phyloP scores from a whole-genome alignment of 2,888 invertebrate species.

The Xestia ashworthii region DNA sequence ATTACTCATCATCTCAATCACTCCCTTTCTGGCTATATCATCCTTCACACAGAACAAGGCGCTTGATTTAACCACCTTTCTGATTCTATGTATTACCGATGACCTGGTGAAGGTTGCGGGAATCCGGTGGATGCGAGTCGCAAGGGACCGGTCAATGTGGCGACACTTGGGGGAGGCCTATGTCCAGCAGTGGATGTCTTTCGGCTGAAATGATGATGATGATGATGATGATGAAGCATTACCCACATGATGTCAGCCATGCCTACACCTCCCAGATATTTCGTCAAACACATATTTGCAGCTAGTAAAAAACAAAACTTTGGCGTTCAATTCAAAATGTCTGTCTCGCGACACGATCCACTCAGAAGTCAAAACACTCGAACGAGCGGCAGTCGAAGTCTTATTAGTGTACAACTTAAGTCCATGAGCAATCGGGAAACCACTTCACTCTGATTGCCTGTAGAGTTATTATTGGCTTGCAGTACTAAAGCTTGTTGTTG shows the following conservation, averaged over 20 bases:
- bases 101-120: too few species aligned
- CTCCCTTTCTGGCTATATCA: too few species aligned
- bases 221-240: too few species aligned
- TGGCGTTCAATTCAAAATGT: constrained; percentile 21
- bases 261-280: background rate
- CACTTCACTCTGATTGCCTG: constrained; percentile 51
- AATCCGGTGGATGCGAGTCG: too few species aligned
- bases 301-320: constrained; percentile 14
- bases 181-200: too few species aligned
- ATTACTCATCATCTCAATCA: too few species aligned
- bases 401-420: constrained; percentile 60
- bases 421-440: constrained; percentile 49
- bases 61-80: too few species aligned
- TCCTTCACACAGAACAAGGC: too few species aligned
- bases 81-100: too few species aligned
- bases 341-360: constrained; percentile 30
- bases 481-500: constrained; percentile 24
- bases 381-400: constrained; percentile 48
- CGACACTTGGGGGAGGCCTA: too few species aligned
- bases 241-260: background rate
- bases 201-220: too few species aligned
- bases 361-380: constrained; percentile 55
- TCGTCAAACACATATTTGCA: background rate
- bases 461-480: constrained; percentile 52
- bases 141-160: too few species aligned